Percentiles rank a stretch among this genome's conserved stretches.
Conservation (phyloP, 2,113 vertebrate species). For the Camelus bactrianus region DNA sequence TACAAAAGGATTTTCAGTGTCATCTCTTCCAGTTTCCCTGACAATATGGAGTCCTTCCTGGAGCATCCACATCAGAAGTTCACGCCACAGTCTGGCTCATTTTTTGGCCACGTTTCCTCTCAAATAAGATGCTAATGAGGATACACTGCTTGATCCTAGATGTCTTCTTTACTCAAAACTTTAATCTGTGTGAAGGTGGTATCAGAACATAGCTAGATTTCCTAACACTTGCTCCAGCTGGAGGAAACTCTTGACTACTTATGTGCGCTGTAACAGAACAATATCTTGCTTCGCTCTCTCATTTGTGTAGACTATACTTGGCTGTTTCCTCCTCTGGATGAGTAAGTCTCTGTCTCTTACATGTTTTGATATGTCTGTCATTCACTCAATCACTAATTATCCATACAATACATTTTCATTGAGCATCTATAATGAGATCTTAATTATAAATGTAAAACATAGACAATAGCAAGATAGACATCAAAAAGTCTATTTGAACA, state of each 20-base stretch:
- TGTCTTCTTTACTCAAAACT: neutral
- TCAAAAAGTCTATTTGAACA: neutral
- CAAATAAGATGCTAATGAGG: neutral
- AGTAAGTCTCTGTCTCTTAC: neutral
- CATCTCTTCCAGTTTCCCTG: neutral
- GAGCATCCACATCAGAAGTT: neutral
- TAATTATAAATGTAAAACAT: conserved; percentile 30
- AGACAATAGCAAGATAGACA: neutral
- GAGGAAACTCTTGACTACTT: conserved; percentile 9
- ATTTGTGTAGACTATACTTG: neutral
- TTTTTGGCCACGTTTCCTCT: neutral
- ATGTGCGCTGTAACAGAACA: neutral
- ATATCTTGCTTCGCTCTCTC: neutral
- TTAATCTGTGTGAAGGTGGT: neutral
- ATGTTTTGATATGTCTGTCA: neutral
- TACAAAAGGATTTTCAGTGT: neutral
- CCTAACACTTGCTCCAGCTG: neutral
- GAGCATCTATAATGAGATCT: neutral
- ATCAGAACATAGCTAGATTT: conserved; percentile 17
- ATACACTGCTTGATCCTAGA: neutral
- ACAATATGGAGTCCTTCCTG: neutral
- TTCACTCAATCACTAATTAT: neutral
- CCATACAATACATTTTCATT: neutral
- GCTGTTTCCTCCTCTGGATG: neutral
- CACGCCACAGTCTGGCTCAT: neutral